Percentiles rank a stretch among this genome's conserved stretches.
phyloP scores from a whole-genome alignment of 1,140 invertebrate species.

The Euwallacea fornicatus region DNA sequence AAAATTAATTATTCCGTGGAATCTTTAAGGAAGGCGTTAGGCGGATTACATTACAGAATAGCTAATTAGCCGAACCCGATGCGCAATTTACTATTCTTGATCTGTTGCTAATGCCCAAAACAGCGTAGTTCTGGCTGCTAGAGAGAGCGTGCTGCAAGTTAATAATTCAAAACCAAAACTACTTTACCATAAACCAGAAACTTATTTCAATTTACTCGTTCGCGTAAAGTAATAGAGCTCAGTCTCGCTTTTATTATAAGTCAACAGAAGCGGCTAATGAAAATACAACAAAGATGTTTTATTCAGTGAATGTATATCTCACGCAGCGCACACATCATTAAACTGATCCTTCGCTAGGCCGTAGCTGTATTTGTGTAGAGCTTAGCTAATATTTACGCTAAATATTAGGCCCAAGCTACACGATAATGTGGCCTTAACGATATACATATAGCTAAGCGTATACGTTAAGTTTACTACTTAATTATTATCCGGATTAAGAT shows the following conservation, averaged over 20 bases:
- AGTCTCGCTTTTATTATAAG: background rate
- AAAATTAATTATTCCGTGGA: slow-evolving; percentile 6
- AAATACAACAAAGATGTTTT: slow-evolving; percentile 2
- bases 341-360: slow-evolving; percentile 7
- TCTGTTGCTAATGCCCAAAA: background rate
- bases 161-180: background rate
- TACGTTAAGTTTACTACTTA: background rate
- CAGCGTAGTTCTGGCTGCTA: background rate
- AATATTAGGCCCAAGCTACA: slow-evolving; percentile 4
- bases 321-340: slow-evolving; percentile 6
- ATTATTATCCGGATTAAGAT: background rate
- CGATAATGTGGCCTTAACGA: background rate
- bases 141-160: background rate
- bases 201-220: background rate
- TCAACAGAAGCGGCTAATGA: background rate
- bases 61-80: slow-evolving; percentile 8
- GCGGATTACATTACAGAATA: slow-evolving; percentile 17
- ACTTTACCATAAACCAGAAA: background rate
- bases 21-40: slow-evolving; percentile 8
- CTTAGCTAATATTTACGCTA: slow-evolving; percentile 14
- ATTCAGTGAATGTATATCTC: slow-evolving; percentile 4
- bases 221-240: background rate
- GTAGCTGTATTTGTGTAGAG: slow-evolving; percentile 9
- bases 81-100: slow-evolving; percentile 10
- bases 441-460: background rate